phyloP scores from a whole-genome alignment of 2,113 vertebrate genomes.

The Eidolon helvum region DNA sequence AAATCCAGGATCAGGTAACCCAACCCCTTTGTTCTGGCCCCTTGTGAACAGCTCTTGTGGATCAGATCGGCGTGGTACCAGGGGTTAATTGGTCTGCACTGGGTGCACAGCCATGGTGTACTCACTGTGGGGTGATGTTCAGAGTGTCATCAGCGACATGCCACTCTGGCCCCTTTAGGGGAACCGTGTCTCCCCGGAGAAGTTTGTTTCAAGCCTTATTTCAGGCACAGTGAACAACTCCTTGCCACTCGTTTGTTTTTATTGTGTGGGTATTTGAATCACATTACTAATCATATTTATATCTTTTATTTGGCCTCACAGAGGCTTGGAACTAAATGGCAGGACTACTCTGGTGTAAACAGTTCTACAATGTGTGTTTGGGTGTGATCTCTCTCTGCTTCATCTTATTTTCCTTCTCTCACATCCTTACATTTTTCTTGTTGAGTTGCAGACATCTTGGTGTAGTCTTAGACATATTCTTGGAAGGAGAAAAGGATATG shows the following conservation, averaged over 20 bases:
- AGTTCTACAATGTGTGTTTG: not conserved
- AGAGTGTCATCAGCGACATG: not conserved
- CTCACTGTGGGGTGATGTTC: not conserved
- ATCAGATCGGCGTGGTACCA: rapidly evolving
- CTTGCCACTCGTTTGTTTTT: not conserved
- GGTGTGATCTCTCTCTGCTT: not conserved
- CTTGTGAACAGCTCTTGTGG: not conserved
- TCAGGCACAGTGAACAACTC: not conserved
- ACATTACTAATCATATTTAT: not conserved
- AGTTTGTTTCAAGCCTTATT: not conserved
- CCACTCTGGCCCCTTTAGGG: not conserved
- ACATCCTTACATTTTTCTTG: not conserved
- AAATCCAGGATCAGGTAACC: not conserved
- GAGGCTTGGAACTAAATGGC: not conserved
- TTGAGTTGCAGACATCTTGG: too few species aligned
- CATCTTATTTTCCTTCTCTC: not conserved
- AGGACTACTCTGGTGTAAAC: not conserved
- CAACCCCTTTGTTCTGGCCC: not conserved
- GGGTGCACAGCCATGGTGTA: too few species aligned
- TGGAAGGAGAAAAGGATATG: not conserved
- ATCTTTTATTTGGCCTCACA: not conserved
- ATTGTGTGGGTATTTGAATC: not conserved
- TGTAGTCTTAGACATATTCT: not conserved
- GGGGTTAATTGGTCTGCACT: not conserved
- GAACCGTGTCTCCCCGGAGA: not conserved